Base-by-base conservation (phyloP, 2,888 invertebrate species). In the Ophion slaviceki region DNA sequence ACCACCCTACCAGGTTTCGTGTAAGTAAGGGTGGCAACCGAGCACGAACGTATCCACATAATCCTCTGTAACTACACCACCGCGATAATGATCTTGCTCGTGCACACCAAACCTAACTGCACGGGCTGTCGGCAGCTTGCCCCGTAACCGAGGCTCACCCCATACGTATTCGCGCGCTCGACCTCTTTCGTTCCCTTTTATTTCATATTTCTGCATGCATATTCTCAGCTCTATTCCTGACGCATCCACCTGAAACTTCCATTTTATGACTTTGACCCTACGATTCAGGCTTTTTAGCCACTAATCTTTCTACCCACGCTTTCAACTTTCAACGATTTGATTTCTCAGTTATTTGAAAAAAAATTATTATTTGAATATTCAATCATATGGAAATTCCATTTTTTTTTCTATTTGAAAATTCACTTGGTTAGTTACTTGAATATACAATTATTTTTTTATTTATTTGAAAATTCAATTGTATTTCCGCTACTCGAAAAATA, bases 71-170 rank as follows among this genome's bases (percentile, higher is more conserved):
- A 84, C 71, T 72, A 77, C 76, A 85, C 78, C 68, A 11, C 53
- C 67, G 72, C 74, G 77, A 78, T 85, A 78, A 76, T 57, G 47
- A 85, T 85, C 81, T 80, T 81, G 8, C 80, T 78, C 84, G 67
- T 75, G 84, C 74, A 57, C 70, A 47, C 61, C 61, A 84, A 72
- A 62, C 67, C 61, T 79, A 57, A 64, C 64, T 84, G 75, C 80
- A 84, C 76, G 72, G 80, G 80, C 80, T 84, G 80, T 84, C 84
- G 80, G 80, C 80, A 76, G 70, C 66, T 45, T 66, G 36, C 40
- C 75, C 57, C 17, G 45, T 57, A 61, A 45, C 64, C 47, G 32
- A 45, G 24, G 7, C 24, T n/a, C 53, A 45, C n/a, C 7, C 36
- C 20, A 20, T 24, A 77, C 28, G 6, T 36, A 11, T 62, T 24